Evolutionary conservation across 2,797 vertebrate species (phyloP), one percentile per base, ranked within the genome.

Genomic region (Liasis olivaceus): DNA sequence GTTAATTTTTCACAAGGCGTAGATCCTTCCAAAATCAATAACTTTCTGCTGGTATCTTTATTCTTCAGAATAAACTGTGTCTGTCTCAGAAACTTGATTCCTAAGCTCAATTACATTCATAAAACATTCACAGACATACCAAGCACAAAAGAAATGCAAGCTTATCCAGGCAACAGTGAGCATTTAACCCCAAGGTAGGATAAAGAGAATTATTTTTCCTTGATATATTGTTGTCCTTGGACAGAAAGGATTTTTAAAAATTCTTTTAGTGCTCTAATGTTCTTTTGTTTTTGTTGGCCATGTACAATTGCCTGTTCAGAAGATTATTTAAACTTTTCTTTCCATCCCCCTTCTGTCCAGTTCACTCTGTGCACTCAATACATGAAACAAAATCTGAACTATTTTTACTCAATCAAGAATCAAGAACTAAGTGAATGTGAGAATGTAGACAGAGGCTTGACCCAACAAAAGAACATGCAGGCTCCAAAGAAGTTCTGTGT

Each of bases 1-100:
- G 97, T 98, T 99, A 99, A 99, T 99, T 99, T 99, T 98, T 98
- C 98, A 98, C 97, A 98, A 98, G 98, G 98, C 97, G 98, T 98
- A 98, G 98, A 98, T 98, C 98, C 98, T 98, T 98, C 96, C 95
- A 72, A 98, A 98, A 99, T 99, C 99, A 96, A 99, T 99, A 98
- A 96, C 96, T 95, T 97, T 98, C 97, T 98, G 98, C 98, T 98
- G 98, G 81, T 98, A 98, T 98, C 98, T 98, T 98, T 98, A 98
- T 99, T 99, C 98, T 98, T 97, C 97, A 95, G 97, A 98, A 98
- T 98, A 99, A 99, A 98, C 98, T 97, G 98, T 99, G 98, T 98
- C 98, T 98, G 98, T 98, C 97, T 85, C 96, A 98, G 98, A 98
- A 99, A 99, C 98, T 97, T 97, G 98, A 99, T 98, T 98, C 98